phyloP scores from a whole-genome alignment of 1,140 invertebrate species.

The Hylaeus anthracinus region DNA sequence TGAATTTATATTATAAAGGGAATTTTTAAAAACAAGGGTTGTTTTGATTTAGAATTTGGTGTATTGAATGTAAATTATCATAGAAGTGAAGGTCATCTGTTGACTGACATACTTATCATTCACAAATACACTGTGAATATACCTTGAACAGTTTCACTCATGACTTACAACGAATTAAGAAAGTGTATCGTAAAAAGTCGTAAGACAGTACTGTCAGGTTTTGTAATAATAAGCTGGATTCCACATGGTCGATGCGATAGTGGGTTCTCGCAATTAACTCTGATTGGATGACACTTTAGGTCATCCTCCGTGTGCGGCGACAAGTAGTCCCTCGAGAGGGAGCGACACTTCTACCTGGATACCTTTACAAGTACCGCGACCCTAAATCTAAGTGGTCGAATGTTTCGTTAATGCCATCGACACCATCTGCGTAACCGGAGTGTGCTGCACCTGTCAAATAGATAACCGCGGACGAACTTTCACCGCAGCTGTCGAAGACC shows the following conservation, averaged over 20 bases:
- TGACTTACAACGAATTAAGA: too few relatives aligned
- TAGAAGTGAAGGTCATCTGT: too few relatives aligned
- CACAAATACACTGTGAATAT: too few relatives aligned
- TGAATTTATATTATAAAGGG: too few relatives aligned
- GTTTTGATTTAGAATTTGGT: too few relatives aligned
- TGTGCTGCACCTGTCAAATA: neutral
- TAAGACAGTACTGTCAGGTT: neutral
- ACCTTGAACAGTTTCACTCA: too few relatives aligned
- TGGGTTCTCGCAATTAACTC: slow-evolving; percentile 8
- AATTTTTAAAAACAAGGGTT: too few relatives aligned
- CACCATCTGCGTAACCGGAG: neutral
- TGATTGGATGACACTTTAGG: slow-evolving; percentile 30
- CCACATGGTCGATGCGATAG: too few relatives aligned
- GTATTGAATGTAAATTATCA: too few relatives aligned
- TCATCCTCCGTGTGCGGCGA: neutral
- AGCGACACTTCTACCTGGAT: neutral
- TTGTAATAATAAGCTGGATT: slow-evolving; percentile 1
- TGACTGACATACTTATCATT: too few relatives aligned
- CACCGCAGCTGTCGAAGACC: slow-evolving; percentile 11
- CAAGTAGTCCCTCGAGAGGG: neutral
- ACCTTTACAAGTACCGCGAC: neutral
- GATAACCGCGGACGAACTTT: neutral
- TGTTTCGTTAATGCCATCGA: slow-evolving; percentile 2
- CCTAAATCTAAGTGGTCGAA: slow-evolving; percentile 11
- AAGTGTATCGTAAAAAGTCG: neutral